Percentiles rank a stretch among this genome's conserved stretches.
Conservation (phyloP, 2,888 invertebrate genomes). For the Tipula lateralis region DNA sequence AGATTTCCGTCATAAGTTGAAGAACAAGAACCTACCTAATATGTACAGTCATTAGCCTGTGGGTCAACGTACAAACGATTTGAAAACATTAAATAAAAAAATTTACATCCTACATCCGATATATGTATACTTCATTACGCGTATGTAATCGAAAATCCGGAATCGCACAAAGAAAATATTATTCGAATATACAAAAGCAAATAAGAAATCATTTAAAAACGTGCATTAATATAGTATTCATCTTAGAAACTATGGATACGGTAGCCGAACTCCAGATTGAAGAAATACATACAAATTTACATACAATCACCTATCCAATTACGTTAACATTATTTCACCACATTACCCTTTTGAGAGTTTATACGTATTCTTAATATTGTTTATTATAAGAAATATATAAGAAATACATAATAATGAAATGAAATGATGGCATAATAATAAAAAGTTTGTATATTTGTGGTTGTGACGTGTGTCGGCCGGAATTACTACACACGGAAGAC, state of each 20-base stretch:
- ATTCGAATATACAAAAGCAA: background rate
- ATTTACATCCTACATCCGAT: background rate
- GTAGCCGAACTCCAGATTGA: background rate
- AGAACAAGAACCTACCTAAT: background rate
- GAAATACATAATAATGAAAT: background rate
- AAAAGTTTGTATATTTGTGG: background rate
- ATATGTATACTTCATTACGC: background rate
- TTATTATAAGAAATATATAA: background rate
- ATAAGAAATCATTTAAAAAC: background rate
- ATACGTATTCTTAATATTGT: background rate
- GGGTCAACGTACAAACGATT: background rate
- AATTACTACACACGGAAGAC: background rate
- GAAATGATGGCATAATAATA: background rate
- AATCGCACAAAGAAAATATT: background rate
- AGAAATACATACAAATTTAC: background rate
- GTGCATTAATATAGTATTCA: too few relatives aligned
- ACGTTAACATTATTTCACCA: background rate
- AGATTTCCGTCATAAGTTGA: background rate
- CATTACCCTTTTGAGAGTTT: background rate
- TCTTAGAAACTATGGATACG: background rate
- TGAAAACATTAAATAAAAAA: background rate
- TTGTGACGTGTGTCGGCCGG: slow-evolving; percentile 5
- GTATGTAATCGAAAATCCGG: background rate
- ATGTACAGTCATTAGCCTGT: background rate
- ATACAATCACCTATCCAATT: background rate